Conservation (phyloP, 2,113 vertebrate genomes). For the Clarias macrocephalus region DNA sequence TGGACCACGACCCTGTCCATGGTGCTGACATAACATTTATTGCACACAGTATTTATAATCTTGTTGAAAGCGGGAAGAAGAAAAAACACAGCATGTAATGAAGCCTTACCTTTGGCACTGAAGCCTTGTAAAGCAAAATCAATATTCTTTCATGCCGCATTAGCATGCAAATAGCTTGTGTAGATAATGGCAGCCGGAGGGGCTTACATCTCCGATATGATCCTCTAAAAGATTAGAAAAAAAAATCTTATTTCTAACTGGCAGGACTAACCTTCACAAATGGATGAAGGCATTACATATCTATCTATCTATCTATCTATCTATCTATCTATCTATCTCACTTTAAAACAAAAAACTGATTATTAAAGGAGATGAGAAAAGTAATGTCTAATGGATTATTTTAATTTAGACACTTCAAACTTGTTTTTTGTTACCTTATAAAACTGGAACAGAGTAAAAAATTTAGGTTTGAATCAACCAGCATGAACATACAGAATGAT, state of each 20-base stretch:
- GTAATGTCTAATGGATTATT: background rate
- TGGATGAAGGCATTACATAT: background rate
- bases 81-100: background rate
- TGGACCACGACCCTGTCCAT: background rate
- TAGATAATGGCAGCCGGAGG: background rate
- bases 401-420: background rate
- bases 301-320: background rate
- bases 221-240: background rate
- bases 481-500: background rate
- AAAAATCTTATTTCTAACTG: background rate
- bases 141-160: constrained; percentile 1
- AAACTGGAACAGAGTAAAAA: background rate
- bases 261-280: background rate
- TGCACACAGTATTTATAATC: background rate
- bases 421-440: background rate
- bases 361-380: background rate
- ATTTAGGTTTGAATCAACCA: background rate
- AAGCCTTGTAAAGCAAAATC: background rate
- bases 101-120: background rate
- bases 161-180: background rate
- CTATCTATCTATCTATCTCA: no score
- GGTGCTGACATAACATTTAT: constrained; percentile 4
- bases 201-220: background rate
- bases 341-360: background rate
- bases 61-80: no score